Percentiles rank a stretch among this genome's conserved stretches.
Conservation (phyloP, 2,113 vertebrate genomes). For the Chaetura pelagica region DNA sequence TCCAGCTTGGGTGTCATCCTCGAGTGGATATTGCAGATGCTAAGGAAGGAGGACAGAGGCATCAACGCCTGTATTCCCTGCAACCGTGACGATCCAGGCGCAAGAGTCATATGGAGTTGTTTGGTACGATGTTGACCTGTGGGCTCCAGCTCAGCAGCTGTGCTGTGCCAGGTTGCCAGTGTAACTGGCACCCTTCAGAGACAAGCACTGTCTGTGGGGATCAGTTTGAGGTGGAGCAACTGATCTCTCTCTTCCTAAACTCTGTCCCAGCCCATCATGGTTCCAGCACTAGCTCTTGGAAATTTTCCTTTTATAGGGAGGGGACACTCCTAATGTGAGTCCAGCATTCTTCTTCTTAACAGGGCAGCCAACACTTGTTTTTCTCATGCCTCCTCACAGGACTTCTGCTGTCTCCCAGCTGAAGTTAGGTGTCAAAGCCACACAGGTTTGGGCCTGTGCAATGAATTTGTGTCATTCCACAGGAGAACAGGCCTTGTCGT, state of each 20-base stretch:
- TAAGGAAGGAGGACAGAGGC: background rate
- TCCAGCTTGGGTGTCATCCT: background rate
- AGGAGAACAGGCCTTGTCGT: background rate
- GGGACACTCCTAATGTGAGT: background rate
- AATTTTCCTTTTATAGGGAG: background rate
- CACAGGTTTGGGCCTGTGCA: conserved; percentile 24
- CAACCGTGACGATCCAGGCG: background rate
- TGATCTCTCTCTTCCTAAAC: background rate
- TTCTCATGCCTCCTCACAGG: background rate
- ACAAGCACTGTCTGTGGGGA: background rate
- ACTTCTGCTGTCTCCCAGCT: background rate
- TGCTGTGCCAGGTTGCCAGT: background rate
- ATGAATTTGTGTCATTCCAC: background rate
- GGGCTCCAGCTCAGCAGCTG: background rate
- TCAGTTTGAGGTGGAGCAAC: fast-evolving
- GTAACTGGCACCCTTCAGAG: background rate
- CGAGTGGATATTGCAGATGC: background rate
- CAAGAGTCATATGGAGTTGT: background rate
- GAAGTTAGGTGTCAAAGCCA: background rate
- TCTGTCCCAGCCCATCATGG: background rate
- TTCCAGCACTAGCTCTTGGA: background rate
- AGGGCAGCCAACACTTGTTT: background rate
- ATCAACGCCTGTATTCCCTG: background rate
- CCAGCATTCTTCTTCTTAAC: background rate
- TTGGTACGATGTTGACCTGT: background rate